phyloP scores from a whole-genome alignment of 2,797 vertebrate genomes.

The Acanthurus lineatus region DNA sequence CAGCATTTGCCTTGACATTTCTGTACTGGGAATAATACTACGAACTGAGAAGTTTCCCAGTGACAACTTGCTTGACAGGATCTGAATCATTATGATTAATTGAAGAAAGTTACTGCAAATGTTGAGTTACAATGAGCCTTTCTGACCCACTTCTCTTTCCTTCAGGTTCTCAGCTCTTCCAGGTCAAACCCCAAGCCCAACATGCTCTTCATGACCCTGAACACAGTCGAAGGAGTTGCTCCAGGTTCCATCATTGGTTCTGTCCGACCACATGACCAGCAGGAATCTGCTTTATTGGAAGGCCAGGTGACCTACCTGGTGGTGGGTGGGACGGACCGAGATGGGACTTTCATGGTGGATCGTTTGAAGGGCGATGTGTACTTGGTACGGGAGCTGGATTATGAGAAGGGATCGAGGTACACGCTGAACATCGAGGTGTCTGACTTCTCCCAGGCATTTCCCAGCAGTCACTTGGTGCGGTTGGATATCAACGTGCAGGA shows the following conservation, averaged over 20 bases:
- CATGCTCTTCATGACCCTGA: constrained; percentile 88
- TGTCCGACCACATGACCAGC: constrained; percentile 82
- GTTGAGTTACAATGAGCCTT: background rate
- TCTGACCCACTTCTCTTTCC: constrained; percentile 18
- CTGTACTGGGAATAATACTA: constrained; percentile 15
- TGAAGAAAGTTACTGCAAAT: constrained; percentile 12
- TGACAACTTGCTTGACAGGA: background rate
- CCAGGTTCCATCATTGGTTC: constrained; percentile 94
- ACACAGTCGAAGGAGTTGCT: constrained; percentile 88
- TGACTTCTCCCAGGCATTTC: constrained; percentile 87
- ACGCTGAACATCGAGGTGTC: constrained; percentile 91
- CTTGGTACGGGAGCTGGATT: constrained; percentile 92
- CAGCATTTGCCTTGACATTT: constrained; percentile 30
- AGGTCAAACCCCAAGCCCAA: constrained; percentile 84
- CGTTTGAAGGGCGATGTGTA: constrained; percentile 91
- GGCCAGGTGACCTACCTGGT: constrained; percentile 91
- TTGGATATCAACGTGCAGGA: constrained; percentile 94
- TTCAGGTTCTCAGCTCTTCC: constrained; percentile 88
- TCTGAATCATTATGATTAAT: constrained; percentile 16
- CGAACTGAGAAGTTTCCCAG: constrained; percentile 1
- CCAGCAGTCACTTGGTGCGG: constrained; percentile 89
- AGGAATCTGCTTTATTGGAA: constrained; percentile 55
- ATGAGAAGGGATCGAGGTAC: constrained; percentile 90
- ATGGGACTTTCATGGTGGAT: constrained; percentile 93
- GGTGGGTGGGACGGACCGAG: constrained; percentile 90